A percentile compares a stretch with the other conserved stretches of the same genome.
Evolutionary conservation across 2,113 vertebrate genomes (phyloP).

Genomic region (Brienomyrus longianalis): DNA sequence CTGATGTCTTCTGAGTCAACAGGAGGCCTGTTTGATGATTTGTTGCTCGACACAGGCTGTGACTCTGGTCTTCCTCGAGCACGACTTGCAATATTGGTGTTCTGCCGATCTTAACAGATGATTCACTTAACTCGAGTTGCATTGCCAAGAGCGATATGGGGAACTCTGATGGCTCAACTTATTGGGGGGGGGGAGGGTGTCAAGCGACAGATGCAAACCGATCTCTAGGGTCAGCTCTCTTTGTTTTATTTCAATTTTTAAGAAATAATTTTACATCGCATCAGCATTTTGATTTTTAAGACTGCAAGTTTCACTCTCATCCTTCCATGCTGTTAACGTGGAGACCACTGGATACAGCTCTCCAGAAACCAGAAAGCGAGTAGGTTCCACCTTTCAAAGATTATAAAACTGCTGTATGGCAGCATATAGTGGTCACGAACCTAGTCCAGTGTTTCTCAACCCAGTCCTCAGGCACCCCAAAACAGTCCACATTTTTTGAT

Average conservation of each 20-base stretch:
- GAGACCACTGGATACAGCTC: background rate
- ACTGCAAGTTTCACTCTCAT: background rate
- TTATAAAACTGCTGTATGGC: background rate
- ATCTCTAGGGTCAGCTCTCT: background rate
- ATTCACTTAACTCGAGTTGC: constrained; percentile 7
- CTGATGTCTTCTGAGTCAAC: background rate
- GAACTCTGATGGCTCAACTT: background rate
- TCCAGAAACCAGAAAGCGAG: background rate
- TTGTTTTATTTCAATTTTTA: background rate
- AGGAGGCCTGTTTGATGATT: background rate
- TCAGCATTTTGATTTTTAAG: background rate
- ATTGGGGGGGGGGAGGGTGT: background rate
- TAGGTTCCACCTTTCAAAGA: background rate
- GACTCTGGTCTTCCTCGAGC: constrained; percentile 33
- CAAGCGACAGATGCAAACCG: background rate
- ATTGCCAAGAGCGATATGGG: background rate
- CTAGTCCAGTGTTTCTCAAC: background rate
- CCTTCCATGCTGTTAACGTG: background rate
- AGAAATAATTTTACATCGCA: constrained; percentile 14
- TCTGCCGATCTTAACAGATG: constrained; percentile 34
- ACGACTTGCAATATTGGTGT: constrained; percentile 40
- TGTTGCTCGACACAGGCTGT: background rate
- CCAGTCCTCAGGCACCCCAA: too few relatives aligned
- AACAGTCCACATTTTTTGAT: too few relatives aligned
- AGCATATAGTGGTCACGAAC: background rate